Base-by-base conservation (phyloP, 2,113 vertebrate species). In the Istiophorus platypterus region DNA sequence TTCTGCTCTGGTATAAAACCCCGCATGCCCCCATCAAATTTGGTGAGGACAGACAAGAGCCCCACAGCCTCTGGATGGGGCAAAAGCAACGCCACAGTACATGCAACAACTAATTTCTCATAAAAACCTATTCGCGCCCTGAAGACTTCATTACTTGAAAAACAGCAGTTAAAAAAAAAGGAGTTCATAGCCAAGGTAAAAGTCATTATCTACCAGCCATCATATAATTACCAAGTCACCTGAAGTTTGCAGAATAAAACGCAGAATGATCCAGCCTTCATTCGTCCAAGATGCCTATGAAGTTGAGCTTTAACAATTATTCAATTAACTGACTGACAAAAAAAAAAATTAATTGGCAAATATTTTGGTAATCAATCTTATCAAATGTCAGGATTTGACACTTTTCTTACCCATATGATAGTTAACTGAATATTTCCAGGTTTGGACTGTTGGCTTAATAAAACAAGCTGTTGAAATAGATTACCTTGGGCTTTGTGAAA, bases 1-100 rank as follows among this genome's bases (percentile, higher is more conserved):
- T 89, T 93, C 76, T 86, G 72, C 81, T 72, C 54, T 37, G 76
- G 51, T 52, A 59, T 49, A 24, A 63, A 70, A 62, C 13, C 26
- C 69, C 67, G 51, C n/a, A 14, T 13, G 0, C 65, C 51, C 72
- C 42, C 52, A 69, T 81, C 75, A 27, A 20, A 58, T 57, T 26
- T 1, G 65, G 73, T 17, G 85, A 85, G 37, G 87, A 85, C 70
- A 78, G 87, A 84, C 9, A 18, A 39, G 52, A 34, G 39, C 4
- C 70, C 62, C 56, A 47, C 37, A 14, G 77, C 42, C 29, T 41
- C 18, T 14, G 39, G 80, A 34, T 34, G 20, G 59, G 5, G 64
- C n/a, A n/a, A n/a, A n/a, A 27, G 31, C 61, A 37, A 34, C 20
- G 49, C 26, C 63, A 24, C 37, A 56, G 64, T 27, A 42, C 65